A percentile compares a stretch with the other conserved stretches of the same genome.
phyloP scores from a whole-genome alignment of 2,888 invertebrate genomes.

The Nemotelus pantherinus region DNA sequence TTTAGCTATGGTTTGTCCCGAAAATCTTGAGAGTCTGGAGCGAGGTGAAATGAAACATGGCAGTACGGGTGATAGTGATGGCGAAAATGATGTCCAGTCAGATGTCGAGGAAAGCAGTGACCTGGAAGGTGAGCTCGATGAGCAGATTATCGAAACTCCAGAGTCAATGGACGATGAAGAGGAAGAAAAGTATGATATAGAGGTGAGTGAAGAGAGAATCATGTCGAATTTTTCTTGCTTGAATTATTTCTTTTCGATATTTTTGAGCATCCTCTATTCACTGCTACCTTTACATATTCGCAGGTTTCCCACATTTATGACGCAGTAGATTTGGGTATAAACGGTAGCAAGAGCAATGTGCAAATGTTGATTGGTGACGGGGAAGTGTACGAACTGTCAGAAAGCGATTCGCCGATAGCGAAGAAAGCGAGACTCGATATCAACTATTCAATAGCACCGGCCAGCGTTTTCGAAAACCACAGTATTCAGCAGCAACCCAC shows the following conservation, averaged over 20 bases:
- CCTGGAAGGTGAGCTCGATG: conserved; percentile 69
- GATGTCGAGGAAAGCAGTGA: conserved; percentile 67
- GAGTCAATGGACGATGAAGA: conserved; percentile 65
- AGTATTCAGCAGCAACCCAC: conserved; percentile 55
- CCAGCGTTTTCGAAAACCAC: conserved; percentile 61
- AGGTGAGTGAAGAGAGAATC: conserved; percentile 61
- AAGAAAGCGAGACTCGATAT: conserved; percentile 63
- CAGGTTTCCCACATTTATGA: conserved; percentile 79
- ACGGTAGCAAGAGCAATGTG: conserved; percentile 66
- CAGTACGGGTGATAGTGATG: conserved; percentile 71
- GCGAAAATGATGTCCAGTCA: conserved; percentile 64
- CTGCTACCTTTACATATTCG: no score
- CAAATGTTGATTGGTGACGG: conserved; percentile 60
- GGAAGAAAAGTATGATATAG: conserved; percentile 69
- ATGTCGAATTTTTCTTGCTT: conserved; percentile 8
- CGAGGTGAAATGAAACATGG: conserved; percentile 89
- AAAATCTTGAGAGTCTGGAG: conserved; percentile 83
- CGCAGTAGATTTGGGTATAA: conserved; percentile 72
- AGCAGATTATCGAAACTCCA: conserved; percentile 65
- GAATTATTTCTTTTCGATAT: background rate
- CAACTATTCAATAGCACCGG: conserved; percentile 66
- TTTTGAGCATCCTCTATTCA: no score
- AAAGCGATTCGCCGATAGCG: conserved; percentile 66
- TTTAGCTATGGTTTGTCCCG: conserved; percentile 93
- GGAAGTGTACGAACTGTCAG: conserved; percentile 69